Conservation (phyloP, 2,113 vertebrate species). For the Corynorhinus townsendii region DNA sequence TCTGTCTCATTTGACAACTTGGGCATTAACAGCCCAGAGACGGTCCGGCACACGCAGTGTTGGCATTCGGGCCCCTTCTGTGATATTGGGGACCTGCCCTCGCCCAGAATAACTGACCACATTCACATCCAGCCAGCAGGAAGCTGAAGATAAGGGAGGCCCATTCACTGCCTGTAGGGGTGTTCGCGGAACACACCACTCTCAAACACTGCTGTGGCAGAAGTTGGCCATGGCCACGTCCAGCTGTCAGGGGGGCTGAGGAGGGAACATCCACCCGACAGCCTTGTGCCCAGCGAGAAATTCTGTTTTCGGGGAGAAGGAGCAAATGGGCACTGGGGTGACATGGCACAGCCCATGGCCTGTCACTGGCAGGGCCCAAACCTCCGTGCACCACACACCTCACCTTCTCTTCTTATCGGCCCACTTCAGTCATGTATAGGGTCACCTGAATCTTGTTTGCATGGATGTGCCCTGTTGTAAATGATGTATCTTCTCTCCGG, state of each 20-base stretch:
- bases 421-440: neutral
- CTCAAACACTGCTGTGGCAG: neutral
- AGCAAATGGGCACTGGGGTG: neutral
- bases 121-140: neutral
- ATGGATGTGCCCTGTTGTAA: too few species aligned
- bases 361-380: neutral
- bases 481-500: neutral
- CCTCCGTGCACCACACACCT: neutral
- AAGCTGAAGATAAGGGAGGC: neutral
- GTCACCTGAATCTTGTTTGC: neutral
- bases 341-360: neutral
- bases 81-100: neutral
- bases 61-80: neutral
- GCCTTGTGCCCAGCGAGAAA: neutral
- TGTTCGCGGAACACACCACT: fast-evolving
- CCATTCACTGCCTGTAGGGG: neutral
- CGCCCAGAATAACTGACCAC: neutral
- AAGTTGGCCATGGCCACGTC: neutral
- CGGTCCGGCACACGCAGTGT: fast-evolving
- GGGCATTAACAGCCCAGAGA: neutral
- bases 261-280: neutral
- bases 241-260: neutral
- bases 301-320: neutral
- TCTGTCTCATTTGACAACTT: neutral
- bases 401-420: neutral